These are phyloP conservation scores for Cryptotermes secundus DNA, from an alignment of 1,140 invertebrate genomes.

Conservation along the genomic window DNA sequence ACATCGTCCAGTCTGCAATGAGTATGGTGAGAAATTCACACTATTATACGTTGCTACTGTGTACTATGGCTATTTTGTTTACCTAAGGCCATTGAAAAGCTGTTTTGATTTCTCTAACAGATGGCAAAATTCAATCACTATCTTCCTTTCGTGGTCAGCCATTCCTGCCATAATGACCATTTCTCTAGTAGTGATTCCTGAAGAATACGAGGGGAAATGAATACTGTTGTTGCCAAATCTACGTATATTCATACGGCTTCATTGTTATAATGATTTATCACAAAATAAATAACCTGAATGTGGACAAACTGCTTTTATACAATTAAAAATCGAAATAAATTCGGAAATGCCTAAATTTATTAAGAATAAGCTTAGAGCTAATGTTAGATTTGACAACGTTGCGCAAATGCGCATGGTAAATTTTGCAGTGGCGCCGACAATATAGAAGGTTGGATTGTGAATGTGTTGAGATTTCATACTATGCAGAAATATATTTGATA, in stretches of 20 bases:
- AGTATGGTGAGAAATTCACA: not conserved
- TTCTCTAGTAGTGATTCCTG: constrained; percentile 39
- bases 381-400: not conserved
- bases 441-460: not conserved
- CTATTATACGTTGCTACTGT: not conserved
- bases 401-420: not conserved
- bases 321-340: no score
- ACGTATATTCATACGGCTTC: not conserved
- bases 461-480: not conserved
- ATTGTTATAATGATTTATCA: not conserved
- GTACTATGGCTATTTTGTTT: not conserved
- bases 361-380: not conserved
- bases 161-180: constrained; percentile 73
- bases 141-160: constrained; percentile 88
- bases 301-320: not conserved
- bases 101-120: constrained; percentile 96
- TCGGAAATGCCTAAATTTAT: no score
- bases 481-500: not conserved
- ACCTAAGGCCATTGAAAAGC: constrained; percentile 94
- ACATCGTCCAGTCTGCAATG: constrained; percentile 5
- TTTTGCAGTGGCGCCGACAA: not conserved
- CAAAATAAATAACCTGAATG: not conserved
- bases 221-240: constrained; percentile 22
- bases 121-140: constrained; percentile 95
- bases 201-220: constrained; percentile 17